Percentiles rank a stretch among this genome's conserved stretches.
Evolutionary conservation across 53 echinoderm and acorn worm species (phyloP).

Genomic region (Zoroaster sp.): DNA sequence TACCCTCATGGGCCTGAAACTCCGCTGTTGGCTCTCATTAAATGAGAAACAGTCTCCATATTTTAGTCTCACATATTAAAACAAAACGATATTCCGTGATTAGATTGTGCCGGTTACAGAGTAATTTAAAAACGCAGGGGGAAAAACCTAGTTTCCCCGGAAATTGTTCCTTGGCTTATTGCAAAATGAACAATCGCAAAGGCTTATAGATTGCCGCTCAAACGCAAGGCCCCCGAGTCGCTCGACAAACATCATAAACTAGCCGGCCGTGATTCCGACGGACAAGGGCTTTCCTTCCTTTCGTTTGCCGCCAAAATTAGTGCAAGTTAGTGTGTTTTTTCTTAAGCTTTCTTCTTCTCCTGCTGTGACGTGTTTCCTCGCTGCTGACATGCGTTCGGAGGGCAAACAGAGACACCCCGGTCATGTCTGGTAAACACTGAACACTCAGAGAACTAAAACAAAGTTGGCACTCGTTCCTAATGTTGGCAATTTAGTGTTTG

Average conservation of each 20-base stretch:
- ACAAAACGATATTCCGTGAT: not conserved
- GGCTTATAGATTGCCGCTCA: not conserved
- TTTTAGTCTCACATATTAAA: not conserved
- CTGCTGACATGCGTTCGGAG: not conserved
- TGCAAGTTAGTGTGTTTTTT: not conserved
- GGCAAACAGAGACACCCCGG: not conserved
- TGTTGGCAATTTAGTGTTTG: not conserved
- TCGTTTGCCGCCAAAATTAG: constrained; percentile 24
- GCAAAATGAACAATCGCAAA: not conserved
- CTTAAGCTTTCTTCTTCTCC: not conserved
- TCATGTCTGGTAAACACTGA: not conserved
- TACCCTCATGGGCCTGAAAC: too few relatives aligned
- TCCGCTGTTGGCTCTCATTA: too few relatives aligned
- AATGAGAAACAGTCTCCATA: too few relatives aligned
- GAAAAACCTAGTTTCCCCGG: not conserved
- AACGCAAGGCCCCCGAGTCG: not conserved
- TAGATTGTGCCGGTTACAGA: not conserved
- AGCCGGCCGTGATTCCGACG: constrained; percentile 37
- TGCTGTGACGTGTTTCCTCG: not conserved
- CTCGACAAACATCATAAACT: constrained; percentile 12
- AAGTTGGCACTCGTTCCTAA: not conserved
- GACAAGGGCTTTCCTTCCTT: constrained; percentile 20
- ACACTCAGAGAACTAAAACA: too few relatives aligned
- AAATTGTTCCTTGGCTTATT: not conserved
- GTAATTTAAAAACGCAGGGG: not conserved